These are phyloP conservation scores for Arnoldichthys spilopterus DNA, from an alignment of 2,797 vertebrate genomes.

Conservation along the genomic window DNA sequence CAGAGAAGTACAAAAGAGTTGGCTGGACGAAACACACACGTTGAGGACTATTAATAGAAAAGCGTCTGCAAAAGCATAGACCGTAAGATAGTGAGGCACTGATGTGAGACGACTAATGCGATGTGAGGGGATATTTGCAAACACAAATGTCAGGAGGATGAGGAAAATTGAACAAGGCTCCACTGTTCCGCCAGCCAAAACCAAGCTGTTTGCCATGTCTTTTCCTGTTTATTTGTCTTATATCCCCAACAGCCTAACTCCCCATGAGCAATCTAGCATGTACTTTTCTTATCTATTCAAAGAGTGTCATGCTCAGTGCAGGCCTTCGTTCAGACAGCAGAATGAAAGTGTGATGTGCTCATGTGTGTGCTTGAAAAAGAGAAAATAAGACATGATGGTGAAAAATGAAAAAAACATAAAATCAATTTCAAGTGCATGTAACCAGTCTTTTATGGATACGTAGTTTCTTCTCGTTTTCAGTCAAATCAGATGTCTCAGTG, in stretches of 20 bases:
- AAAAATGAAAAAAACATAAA: slow-evolving; percentile 3
- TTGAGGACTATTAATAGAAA: slow-evolving; percentile 62
- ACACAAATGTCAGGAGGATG: slow-evolving; percentile 36
- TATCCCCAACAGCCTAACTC: slow-evolving; percentile 67
- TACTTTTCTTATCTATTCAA: slow-evolving; percentile 63
- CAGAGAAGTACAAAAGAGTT: slow-evolving; percentile 28
- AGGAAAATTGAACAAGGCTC: slow-evolving; percentile 48
- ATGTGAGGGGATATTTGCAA: slow-evolving; percentile 26
- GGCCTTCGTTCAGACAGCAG: background rate
- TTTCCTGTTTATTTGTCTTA: slow-evolving; percentile 64
- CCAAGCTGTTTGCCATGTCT: slow-evolving; percentile 56
- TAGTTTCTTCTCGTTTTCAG: background rate
- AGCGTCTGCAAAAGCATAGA: slow-evolving; percentile 24
- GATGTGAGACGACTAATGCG: slow-evolving; percentile 34
- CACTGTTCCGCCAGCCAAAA: slow-evolving; percentile 53
- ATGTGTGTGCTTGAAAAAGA: background rate
- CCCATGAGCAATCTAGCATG: slow-evolving; percentile 57
- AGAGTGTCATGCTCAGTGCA: slow-evolving; percentile 54
- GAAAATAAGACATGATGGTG: background rate
- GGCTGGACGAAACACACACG: slow-evolving; percentile 43
- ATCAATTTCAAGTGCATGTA: background rate
- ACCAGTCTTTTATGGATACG: slow-evolving; percentile 5
- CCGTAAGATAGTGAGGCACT: slow-evolving; percentile 24
- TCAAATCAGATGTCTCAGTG: background rate
- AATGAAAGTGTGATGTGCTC: background rate